Evolutionary conservation across 35 echinoderm and acorn worm species (phyloP).

Genomic region (Anneissia japonica): DNA sequence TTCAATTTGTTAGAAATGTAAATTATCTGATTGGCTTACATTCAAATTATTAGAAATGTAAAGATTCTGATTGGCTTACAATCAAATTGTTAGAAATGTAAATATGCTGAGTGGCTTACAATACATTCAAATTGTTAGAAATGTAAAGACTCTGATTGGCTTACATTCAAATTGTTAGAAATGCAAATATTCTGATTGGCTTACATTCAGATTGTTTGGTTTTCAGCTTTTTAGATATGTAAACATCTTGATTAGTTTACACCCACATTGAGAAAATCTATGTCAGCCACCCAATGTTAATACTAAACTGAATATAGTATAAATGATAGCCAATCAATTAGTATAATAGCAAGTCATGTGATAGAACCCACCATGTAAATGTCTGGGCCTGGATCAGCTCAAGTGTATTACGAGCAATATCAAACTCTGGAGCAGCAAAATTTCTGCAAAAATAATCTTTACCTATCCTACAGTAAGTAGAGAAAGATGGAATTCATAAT

Average conservation of each 20-base stretch:
- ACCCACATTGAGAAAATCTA: neutral
- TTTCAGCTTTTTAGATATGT: neutral
- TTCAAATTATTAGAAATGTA: too few species aligned
- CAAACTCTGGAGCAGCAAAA: conserved; percentile 73
- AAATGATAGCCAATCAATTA: neutral
- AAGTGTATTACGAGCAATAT: conserved; percentile 97
- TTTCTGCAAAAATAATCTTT: conserved; percentile 52
- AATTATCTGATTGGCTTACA: too few species aligned
- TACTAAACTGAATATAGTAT: neutral
- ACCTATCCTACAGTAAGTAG: conserved; percentile 39
- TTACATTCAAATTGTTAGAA: too few species aligned
- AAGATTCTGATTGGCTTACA: too few species aligned
- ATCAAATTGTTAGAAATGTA: too few species aligned
- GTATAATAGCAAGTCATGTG: neutral
- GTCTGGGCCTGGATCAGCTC: conserved; percentile 93
- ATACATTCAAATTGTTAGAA: too few species aligned
- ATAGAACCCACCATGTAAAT: conserved; percentile 77
- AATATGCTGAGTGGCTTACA: too few species aligned
- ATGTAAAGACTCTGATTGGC: too few species aligned
- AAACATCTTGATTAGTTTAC: neutral
- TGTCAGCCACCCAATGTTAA: neutral
- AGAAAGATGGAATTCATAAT: too few species aligned
- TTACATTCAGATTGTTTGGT: too few species aligned
- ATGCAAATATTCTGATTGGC: too few species aligned
- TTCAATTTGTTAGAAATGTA: too few species aligned